A percentile compares a stretch with the other conserved stretches of the same genome.
phyloP scores from a whole-genome alignment of 1,140 invertebrate genomes.

The Zeugodacus cucurbitae region DNA sequence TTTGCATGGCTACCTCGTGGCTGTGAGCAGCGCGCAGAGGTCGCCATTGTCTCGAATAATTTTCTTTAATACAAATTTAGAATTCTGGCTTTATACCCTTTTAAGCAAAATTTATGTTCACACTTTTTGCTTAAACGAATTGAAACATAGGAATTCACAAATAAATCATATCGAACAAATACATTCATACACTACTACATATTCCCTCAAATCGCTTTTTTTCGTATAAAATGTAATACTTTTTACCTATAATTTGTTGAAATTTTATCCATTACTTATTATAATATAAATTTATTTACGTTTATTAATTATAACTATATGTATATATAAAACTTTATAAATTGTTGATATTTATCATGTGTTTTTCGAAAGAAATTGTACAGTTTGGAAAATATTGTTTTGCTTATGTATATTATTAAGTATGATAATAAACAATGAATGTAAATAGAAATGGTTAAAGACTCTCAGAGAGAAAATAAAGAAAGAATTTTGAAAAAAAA shows the following conservation, averaged over 20 bases:
- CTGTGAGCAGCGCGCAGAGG: not conserved
- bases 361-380: too few species aligned
- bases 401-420: too few species aligned
- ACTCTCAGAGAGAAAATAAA: too few species aligned
- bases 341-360: not conserved
- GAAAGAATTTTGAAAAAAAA: too few species aligned
- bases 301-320: not conserved
- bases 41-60: slow-evolving; percentile 7
- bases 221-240: slow-evolving; percentile 27
- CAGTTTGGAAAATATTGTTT: too few species aligned
- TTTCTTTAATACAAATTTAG: slow-evolving; percentile 44
- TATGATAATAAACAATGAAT: too few species aligned
- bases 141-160: slow-evolving; percentile 17
- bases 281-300: slow-evolving; percentile 22
- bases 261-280: slow-evolving; percentile 18
- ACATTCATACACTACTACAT: slow-evolving; percentile 20
- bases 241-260: not conserved
- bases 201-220: slow-evolving; percentile 24
- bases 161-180: slow-evolving; percentile 30
- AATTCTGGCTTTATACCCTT: slow-evolving; percentile 41
- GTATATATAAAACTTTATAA: not conserved
- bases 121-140: slow-evolving; percentile 34
- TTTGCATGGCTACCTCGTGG: not conserved
- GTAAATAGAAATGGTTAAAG: too few species aligned
- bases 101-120: slow-evolving; percentile 39